Conservation (phyloP, 1,140 invertebrate genomes). For the Zaprionus gabonicus region DNA sequence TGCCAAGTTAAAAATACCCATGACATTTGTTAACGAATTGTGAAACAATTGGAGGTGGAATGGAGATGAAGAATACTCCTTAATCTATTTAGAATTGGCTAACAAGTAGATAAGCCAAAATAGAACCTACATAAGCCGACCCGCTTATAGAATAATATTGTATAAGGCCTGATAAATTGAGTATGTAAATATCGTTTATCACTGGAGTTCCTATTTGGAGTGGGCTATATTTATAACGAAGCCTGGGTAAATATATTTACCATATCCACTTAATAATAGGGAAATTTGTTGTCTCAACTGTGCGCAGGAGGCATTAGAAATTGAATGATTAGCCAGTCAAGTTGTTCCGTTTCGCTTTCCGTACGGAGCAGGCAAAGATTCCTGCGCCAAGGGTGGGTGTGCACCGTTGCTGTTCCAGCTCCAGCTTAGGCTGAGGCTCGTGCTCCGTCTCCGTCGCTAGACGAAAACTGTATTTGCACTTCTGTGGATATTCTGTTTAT, state of each 20-base stretch:
- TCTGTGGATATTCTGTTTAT: constrained; percentile 77
- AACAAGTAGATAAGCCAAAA: not conserved
- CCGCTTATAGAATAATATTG: not conserved
- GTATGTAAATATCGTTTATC: constrained; percentile 7
- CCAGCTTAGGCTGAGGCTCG: not conserved
- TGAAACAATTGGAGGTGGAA: not conserved
- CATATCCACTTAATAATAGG: constrained; percentile 40
- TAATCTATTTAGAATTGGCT: not conserved
- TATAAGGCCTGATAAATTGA: not conserved
- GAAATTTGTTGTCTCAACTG: constrained; percentile 33
- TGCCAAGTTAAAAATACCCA: not conserved
- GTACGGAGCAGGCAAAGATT: not conserved
- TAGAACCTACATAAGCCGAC: not conserved
- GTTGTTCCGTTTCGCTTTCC: not conserved
- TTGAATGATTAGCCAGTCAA: constrained; percentile 51
- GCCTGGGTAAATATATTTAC: constrained; percentile 33
- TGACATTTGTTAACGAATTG: not conserved
- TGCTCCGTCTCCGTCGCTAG: constrained; percentile 34
- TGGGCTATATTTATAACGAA: constrained; percentile 1
- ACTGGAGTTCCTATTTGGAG: not conserved
- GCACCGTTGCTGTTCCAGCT: constrained; percentile 2
- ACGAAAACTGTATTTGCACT: constrained; percentile 71
- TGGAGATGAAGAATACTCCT: not conserved
- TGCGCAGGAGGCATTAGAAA: constrained; percentile 42
- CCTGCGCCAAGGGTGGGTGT: not conserved